Percentiles rank a stretch among this genome's conserved stretches.
phyloP scores from a whole-genome alignment of 2,797 vertebrate species.

The Scyliorhinus canicula region DNA sequence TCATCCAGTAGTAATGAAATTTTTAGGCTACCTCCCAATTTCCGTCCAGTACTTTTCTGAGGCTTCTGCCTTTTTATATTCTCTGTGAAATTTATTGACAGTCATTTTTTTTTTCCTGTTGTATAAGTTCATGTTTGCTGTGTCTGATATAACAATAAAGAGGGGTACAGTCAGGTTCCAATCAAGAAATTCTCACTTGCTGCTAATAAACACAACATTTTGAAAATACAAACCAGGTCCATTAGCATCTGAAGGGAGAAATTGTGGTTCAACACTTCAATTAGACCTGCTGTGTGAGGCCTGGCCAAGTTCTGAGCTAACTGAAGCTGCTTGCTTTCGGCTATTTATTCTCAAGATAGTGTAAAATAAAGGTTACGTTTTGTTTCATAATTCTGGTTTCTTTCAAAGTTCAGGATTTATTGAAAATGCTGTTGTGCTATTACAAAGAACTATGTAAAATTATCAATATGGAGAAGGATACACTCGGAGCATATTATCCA shows the following conservation, averaged over 20 bases:
- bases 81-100: neutral
- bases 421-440: neutral
- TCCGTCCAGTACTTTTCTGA: neutral
- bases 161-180: neutral
- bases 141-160: neutral
- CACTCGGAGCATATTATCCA: neutral
- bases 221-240: neutral
- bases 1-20: neutral
- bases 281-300: neutral
- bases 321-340: neutral
- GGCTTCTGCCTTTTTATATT: neutral
- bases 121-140: neutral
- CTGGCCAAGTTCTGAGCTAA: neutral
- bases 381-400: neutral
- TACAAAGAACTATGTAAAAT: neutral
- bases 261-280: neutral
- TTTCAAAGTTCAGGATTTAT: neutral
- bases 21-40: neutral
- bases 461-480: neutral
- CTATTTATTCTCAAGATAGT: neutral
- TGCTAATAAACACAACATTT: neutral
- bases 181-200: neutral
- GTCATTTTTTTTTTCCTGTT: neutral
- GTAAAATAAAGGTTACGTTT: constrained; percentile 14
- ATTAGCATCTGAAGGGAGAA: neutral